Percentiles rank a stretch among this genome's conserved stretches.
phyloP scores from a whole-genome alignment of 2,797 vertebrate species.

The Anguilla obscura region DNA sequence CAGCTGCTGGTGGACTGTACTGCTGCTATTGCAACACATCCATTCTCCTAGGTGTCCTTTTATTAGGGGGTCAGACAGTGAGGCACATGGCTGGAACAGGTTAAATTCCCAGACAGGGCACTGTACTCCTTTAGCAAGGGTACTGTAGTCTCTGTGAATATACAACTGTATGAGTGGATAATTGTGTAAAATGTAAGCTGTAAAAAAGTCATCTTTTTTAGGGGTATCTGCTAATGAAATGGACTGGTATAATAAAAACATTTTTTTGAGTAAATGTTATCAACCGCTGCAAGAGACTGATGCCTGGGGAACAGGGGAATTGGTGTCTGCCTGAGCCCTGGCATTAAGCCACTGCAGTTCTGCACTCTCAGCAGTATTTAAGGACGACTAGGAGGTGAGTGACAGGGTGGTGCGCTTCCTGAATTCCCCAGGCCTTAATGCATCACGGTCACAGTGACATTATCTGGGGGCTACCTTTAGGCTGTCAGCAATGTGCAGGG shows the following conservation, averaged over 20 bases:
- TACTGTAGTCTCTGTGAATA: background rate
- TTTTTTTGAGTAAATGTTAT: background rate
- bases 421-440: constrained; percentile 16
- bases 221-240: background rate
- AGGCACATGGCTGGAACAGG: background rate
- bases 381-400: constrained; percentile 1
- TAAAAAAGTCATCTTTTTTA: background rate
- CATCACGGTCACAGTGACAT: constrained; percentile 11
- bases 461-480: constrained; percentile 13
- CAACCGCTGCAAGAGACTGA: background rate
- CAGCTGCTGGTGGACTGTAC: background rate
- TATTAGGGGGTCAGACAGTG: background rate
- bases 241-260: background rate
- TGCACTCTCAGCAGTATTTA: constrained; percentile 20
- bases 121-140: background rate
- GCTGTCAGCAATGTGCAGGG: background rate
- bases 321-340: background rate
- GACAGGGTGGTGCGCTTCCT: background rate
- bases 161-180: background rate
- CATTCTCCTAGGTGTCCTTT: background rate
- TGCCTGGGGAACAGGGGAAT: background rate
- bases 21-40: background rate
- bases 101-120: background rate
- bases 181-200: background rate
- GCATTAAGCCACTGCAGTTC: background rate